phyloP scores from a whole-genome alignment of 2,888 invertebrate genomes.

The Clepsis dumicolana region DNA sequence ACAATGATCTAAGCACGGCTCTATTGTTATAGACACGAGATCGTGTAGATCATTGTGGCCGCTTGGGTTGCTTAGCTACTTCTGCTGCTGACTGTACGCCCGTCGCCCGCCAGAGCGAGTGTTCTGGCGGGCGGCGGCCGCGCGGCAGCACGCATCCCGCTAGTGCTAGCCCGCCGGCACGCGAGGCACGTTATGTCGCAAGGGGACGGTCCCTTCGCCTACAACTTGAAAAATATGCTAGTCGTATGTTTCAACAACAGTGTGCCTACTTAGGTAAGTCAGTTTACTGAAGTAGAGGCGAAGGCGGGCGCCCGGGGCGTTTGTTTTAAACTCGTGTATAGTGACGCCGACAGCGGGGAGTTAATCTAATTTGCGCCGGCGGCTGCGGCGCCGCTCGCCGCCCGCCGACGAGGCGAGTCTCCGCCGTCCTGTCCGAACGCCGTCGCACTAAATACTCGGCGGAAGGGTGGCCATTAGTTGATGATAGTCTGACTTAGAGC shows the following conservation, averaged over 20 bases:
- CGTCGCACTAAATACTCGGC: neutral
- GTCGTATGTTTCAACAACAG: constrained; percentile 40
- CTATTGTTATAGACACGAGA: no score
- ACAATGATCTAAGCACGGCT: no score
- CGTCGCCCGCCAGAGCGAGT: neutral
- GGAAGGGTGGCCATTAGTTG: neutral
- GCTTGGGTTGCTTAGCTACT: no score
- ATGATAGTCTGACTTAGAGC: neutral
- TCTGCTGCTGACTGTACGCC: no score
- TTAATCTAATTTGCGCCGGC: neutral
- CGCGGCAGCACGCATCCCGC: neutral
- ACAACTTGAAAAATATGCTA: constrained; percentile 39
- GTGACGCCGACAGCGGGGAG: constrained; percentile 52
- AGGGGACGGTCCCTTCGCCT: constrained; percentile 11
- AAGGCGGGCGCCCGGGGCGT: constrained; percentile 65
- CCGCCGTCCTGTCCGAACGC: neutral
- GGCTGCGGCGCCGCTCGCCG: neutral
- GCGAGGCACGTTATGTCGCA: constrained; percentile 16
- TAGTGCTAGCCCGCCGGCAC: neutral
- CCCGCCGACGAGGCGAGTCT: neutral
- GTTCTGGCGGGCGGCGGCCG: neutral
- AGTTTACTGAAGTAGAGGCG: constrained; percentile 36
- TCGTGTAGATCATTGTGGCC: no score
- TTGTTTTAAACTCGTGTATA: constrained; percentile 77
- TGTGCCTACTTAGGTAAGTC: constrained; percentile 39